Conservation (phyloP, 2,888 invertebrate genomes). For the Rotaria macrura region DNA sequence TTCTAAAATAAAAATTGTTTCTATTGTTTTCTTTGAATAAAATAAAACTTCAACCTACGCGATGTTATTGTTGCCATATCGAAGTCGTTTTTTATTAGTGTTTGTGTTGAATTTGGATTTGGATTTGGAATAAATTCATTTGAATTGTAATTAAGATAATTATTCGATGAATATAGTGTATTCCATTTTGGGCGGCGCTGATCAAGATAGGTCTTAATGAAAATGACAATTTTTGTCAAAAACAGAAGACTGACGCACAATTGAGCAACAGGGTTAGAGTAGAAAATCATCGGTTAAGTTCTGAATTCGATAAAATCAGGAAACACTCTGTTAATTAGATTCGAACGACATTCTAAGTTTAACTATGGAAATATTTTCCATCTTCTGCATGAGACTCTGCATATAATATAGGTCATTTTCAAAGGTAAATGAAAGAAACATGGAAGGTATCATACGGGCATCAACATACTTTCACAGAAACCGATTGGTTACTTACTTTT, state of each 20-base stretch:
- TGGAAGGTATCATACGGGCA: too few relatives aligned
- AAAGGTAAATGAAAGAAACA: too few relatives aligned
- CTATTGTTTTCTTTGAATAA: background rate
- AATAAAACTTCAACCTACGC: background rate
- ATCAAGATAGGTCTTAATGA: background rate
- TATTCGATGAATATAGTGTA: background rate
- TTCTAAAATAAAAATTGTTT: background rate
- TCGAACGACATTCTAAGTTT: too few relatives aligned
- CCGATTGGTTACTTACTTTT: slow-evolving; percentile 18
- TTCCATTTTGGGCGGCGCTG: background rate
- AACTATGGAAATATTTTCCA: too few relatives aligned
- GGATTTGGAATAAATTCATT: background rate
- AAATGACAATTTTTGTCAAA: too few relatives aligned
- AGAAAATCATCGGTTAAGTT: too few relatives aligned
- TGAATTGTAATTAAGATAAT: background rate
- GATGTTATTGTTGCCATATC: background rate
- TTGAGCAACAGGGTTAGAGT: too few relatives aligned
- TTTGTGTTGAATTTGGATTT: background rate
- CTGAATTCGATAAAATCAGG: too few relatives aligned
- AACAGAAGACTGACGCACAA: background rate
- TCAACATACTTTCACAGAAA: too few relatives aligned
- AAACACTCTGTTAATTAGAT: too few relatives aligned
- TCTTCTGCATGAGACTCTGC: too few relatives aligned
- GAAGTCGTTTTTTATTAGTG: background rate
- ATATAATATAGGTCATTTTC: too few relatives aligned